Evolutionary conservation across 53 echinoderm and acorn worm species (phyloP), one percentile per base, ranked within the genome.

Genomic region (Hippasteria phrygiana): DNA sequence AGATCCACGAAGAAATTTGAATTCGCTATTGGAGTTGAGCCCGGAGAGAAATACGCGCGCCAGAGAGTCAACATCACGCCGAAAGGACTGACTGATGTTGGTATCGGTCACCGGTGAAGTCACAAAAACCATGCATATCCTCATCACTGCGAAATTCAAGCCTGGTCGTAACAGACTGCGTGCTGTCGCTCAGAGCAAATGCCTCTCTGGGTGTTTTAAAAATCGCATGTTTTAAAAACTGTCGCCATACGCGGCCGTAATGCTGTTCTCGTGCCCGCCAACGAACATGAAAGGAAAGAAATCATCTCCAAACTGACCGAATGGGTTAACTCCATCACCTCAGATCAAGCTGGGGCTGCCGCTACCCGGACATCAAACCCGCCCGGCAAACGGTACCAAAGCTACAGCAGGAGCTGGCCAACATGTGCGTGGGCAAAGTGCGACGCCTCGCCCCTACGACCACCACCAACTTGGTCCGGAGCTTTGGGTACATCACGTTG

Each of bases 131-230:
- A n/a, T n/a, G n/a, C n/a, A n/a, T n/a, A 12, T 11, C 1, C 16
- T 7, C 0, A 27, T 45, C 6, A 0, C 0, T 69, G 1, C 18
- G 17, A 13, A 2, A 17, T 35, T 35, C 17, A 27, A 0, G 16
- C 3, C n/a, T n/a, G n/a, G n/a, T n/a, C n/a, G n/a, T n/a, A n/a
- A n/a, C 31, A 78, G 78, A 59, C 34, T 78, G 56, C 78, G 78
- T 37, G 78, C 59, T 1, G 56, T 78, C 36, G 78, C 56, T 26
- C 55, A 78, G 39, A 37, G 31, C 40, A 78, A 78, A 59, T 56
- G 56, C 26, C 37, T 78, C 40, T 7, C 78, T 7, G 33, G 37
- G 39, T 4, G 10, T 22, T 78, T 78, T 22, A 59, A 7, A 20
- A 59, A 24, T 12, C 78, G 78, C 37, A 24, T 78, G 37, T n/a